These are phyloP conservation scores for Trachops cirrhosus DNA, from an alignment of 2,797 vertebrate genomes.

Conservation along the genomic window DNA sequence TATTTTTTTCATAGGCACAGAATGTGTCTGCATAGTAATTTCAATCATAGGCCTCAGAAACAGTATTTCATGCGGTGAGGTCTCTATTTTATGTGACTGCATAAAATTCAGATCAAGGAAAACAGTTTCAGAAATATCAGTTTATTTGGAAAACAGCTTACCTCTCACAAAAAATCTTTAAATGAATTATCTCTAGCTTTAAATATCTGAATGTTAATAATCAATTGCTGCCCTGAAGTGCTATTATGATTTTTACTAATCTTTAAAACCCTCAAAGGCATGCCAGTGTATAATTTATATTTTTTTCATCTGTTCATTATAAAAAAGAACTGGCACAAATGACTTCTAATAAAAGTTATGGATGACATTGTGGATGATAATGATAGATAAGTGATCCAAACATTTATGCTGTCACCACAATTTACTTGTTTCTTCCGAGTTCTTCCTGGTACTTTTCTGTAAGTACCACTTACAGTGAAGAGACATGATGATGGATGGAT, in stretches of 20 bases:
- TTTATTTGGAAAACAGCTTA: not conserved
- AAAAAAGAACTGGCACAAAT: not conserved
- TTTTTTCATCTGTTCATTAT: not conserved
- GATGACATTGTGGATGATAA: not conserved
- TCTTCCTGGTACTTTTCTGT: not conserved
- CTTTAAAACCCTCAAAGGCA: not conserved
- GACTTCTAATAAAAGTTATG: not conserved
- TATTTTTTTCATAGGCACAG: slow-evolving; percentile 13
- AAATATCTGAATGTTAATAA: not conserved
- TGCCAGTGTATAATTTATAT: not conserved
- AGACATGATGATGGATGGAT: not conserved
- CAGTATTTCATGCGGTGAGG: slow-evolving; percentile 32
- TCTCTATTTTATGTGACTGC: slow-evolving; percentile 41
- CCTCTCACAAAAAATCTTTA: not conserved
- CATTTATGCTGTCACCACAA: not conserved
- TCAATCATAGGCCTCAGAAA: slow-evolving; percentile 18
- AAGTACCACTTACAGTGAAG: not conserved
- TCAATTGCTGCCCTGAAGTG: not conserved
- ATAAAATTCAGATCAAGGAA: slow-evolving; percentile 18
- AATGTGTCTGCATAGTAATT: slow-evolving; percentile 21
- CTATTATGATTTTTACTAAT: not conserved
- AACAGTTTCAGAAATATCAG: not conserved
- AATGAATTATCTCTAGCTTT: not conserved
- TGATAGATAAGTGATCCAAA: not conserved
- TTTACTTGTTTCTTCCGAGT: not conserved